Evolutionary conservation across 2,888 invertebrate genomes (phyloP).

Genomic region (Amblyjoppa fuscipennis): DNA sequence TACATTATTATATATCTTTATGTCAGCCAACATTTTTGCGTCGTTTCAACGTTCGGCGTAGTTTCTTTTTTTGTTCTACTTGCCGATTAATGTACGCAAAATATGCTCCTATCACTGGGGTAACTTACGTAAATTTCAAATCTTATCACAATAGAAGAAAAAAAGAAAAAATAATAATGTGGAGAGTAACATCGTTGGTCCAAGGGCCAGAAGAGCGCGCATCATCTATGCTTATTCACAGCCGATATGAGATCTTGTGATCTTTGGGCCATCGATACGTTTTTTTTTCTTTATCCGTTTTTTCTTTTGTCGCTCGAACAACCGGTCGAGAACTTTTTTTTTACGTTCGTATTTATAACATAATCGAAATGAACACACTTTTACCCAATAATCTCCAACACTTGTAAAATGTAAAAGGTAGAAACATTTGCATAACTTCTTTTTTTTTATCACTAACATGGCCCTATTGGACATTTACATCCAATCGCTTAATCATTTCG

Average conservation of each 20-base stretch:
- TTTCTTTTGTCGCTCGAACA: constrained; percentile 21
- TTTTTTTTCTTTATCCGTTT: constrained; percentile 25
- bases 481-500: constrained; percentile 40
- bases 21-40: constrained; percentile 66
- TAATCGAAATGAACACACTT: constrained; percentile 21
- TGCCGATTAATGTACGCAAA: constrained; percentile 61
- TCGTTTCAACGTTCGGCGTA: constrained; percentile 31
- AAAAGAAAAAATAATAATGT: neutral
- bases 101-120: constrained; percentile 74
- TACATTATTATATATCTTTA: constrained; percentile 62
- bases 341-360: constrained; percentile 1
- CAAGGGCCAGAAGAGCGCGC: constrained; percentile 1
- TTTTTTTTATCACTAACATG: constrained; percentile 56
- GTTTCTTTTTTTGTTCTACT: neutral
- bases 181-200: constrained; percentile 5
- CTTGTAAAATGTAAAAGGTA: constrained; percentile 68
- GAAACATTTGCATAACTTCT: constrained; percentile 60
- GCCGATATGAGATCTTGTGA: neutral
- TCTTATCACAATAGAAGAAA: constrained; percentile 67
- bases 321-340: constrained; percentile 16
- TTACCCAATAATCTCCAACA: constrained; percentile 50
- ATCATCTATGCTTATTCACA: neutral
- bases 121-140: constrained; percentile 74
- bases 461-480: constrained; percentile 46
- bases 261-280: neutral